A percentile compares a stretch with the other conserved stretches of the same genome.
These are phyloP conservation scores for Lydus trimaculatus DNA, from an alignment of 2,888 invertebrate species.

Conservation along the genomic window DNA sequence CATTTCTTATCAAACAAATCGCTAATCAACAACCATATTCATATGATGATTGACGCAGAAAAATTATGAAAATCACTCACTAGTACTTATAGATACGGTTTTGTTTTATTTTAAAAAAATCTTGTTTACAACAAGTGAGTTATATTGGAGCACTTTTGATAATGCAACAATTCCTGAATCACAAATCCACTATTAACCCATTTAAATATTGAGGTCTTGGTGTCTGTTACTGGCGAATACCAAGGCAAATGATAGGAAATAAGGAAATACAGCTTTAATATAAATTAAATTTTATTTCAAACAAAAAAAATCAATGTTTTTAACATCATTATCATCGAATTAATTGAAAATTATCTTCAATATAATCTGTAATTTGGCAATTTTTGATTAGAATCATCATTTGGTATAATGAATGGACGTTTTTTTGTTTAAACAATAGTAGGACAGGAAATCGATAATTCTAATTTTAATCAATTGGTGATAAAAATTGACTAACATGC, in stretches of 20 bases:
- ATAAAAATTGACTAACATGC: not conserved
- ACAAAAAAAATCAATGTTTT: constrained; percentile 10
- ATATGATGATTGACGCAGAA: no score
- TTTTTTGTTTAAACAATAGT: not conserved
- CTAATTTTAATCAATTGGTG: not conserved
- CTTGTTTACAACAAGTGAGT: constrained; percentile 18
- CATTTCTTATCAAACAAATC: constrained; percentile 12
- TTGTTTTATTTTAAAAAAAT: not conserved
- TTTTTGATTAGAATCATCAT: no score
- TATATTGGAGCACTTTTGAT: constrained; percentile 19
- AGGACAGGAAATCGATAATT: not conserved
- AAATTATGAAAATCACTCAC: no score
- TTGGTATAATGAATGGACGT: no score
- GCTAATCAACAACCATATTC: no score
- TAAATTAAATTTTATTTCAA: constrained; percentile 15
- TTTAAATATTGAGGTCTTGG: constrained; percentile 49
- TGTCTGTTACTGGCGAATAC: constrained; percentile 49
- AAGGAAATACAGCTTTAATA: constrained; percentile 43
- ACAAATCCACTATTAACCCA: constrained; percentile 46
- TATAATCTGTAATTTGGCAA: no score
- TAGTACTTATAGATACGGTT: no score
- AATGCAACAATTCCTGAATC: constrained; percentile 40
- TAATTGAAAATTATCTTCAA: no score
- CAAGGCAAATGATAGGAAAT: constrained; percentile 28
- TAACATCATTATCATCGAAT: constrained; percentile 14